Evolutionary conservation across 2,888 invertebrate species (phyloP).

Genomic region (Eudemis profundana): DNA sequence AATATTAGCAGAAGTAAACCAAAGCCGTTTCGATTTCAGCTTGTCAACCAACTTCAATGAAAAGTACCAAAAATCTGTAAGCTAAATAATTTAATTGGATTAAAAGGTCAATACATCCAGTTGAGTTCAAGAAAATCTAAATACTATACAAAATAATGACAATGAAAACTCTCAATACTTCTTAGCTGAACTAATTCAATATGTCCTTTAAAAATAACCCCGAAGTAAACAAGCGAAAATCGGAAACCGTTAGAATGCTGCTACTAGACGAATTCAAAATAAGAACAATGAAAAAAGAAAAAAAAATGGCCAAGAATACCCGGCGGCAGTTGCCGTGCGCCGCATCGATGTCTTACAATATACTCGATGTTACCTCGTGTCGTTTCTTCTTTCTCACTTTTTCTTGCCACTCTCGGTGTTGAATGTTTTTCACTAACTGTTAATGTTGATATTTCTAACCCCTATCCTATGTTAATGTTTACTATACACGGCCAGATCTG

Average conservation of each 20-base stretch:
- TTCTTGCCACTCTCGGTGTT: slow-evolving; percentile 83
- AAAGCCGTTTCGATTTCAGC: no score
- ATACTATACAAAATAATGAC: no score
- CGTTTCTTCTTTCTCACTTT: slow-evolving; percentile 79
- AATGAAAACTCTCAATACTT: no score
- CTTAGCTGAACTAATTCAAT: no score
- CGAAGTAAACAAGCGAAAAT: slow-evolving; percentile 18
- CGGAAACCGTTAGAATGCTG: slow-evolving; percentile 25
- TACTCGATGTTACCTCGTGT: slow-evolving; percentile 79
- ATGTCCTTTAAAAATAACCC: no score
- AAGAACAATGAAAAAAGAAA: slow-evolving; percentile 45
- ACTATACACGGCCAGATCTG: slow-evolving; percentile 47
- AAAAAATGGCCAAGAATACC: slow-evolving; percentile 75
- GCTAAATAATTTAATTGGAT: no score
- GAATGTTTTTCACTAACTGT: slow-evolving; percentile 85
- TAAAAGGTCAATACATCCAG: no score
- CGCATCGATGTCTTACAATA: slow-evolving; percentile 81
- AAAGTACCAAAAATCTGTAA: no score
- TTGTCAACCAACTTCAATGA: no score
- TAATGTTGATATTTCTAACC: slow-evolving; percentile 80
- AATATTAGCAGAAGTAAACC: no score
- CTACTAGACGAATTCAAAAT: slow-evolving; percentile 38
- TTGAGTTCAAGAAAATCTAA: no score
- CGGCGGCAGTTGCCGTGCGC: slow-evolving; percentile 75
- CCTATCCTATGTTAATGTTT: slow-evolving; percentile 62